Conservation (phyloP, 2,113 vertebrate species). For the Xenopus borealis region DNA sequence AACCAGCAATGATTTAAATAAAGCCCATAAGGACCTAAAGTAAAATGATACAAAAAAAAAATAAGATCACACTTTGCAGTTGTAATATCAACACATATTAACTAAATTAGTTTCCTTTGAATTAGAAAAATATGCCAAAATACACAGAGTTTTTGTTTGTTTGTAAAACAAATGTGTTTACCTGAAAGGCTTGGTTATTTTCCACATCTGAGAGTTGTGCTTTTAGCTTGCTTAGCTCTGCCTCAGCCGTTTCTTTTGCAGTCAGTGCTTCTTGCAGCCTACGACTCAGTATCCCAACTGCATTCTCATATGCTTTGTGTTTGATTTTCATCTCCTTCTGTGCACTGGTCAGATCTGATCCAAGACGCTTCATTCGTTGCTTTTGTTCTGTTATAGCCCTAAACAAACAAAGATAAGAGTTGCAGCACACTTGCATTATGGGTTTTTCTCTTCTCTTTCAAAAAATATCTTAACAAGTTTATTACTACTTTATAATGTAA, state of each 20-base stretch:
- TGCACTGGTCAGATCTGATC: conserved; percentile 86
- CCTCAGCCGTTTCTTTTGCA: conserved; percentile 82
- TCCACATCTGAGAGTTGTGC: conserved; percentile 70
- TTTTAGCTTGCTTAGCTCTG: conserved; percentile 81
- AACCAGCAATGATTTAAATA: no score
- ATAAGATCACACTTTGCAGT: no score
- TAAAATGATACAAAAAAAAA: no score
- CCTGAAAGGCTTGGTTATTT: conserved; percentile 73
- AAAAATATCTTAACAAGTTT: no score
- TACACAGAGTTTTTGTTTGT: no score
- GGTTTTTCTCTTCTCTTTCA: no score
- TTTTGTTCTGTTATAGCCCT: conserved; percentile 96
- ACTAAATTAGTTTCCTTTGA: no score
- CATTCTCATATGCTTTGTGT: conserved; percentile 94
- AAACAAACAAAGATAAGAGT: background rate
- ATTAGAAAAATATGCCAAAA: no score
- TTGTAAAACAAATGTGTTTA: conserved; percentile 51
- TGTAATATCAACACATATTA: no score
- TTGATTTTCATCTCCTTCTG: conserved; percentile 95
- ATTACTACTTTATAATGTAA: no score
- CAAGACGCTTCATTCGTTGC: conserved; percentile 86
- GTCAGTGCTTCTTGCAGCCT: conserved; percentile 85
- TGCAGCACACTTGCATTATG: background rate
- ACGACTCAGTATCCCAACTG: conserved; percentile 90
- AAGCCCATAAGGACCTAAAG: no score